Percentiles rank a stretch among this genome's conserved stretches.
Conservation (phyloP, 2,888 invertebrate genomes). For the Prosopocoilus inquinatus region DNA sequence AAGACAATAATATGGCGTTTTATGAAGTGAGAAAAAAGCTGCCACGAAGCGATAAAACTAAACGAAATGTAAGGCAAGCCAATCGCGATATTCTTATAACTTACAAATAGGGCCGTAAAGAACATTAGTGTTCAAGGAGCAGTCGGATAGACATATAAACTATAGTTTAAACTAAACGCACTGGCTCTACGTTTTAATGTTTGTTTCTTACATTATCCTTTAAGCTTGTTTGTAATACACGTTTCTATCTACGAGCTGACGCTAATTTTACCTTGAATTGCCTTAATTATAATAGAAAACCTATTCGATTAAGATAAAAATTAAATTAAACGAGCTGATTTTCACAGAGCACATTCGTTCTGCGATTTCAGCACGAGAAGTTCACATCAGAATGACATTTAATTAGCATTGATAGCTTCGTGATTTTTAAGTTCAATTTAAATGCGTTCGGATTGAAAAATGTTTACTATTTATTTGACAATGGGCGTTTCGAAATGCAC, state of each 20-base stretch:
- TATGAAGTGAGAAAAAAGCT: conserved; percentile 1
- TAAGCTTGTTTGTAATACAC: neutral
- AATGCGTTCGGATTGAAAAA: no score
- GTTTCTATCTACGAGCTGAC: neutral
- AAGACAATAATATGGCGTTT: no score
- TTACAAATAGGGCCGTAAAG: conserved; percentile 10
- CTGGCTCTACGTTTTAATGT: conserved; percentile 7
- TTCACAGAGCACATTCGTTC: no score
- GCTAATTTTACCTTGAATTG: conserved; percentile 5
- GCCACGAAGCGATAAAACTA: neutral
- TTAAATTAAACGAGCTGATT: no score
- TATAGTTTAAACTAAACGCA: conserved; percentile 2
- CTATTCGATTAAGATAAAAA: no score
- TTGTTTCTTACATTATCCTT: conserved; percentile 1
- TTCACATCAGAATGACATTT: no score
- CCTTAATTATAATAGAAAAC: neutral
- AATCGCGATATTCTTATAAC: conserved; percentile 4
- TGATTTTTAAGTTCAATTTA: no score
- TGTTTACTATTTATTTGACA: neutral
- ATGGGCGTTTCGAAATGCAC: conserved; percentile 1
- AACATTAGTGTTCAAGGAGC: conserved; percentile 8
- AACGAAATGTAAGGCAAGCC: conserved; percentile 2
- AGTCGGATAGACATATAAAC: conserved; percentile 5
- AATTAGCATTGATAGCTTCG: no score
- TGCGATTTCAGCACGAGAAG: no score